Evolutionary conservation across 2,888 invertebrate species (phyloP).

Genomic region (Serripes groenlandicus): DNA sequence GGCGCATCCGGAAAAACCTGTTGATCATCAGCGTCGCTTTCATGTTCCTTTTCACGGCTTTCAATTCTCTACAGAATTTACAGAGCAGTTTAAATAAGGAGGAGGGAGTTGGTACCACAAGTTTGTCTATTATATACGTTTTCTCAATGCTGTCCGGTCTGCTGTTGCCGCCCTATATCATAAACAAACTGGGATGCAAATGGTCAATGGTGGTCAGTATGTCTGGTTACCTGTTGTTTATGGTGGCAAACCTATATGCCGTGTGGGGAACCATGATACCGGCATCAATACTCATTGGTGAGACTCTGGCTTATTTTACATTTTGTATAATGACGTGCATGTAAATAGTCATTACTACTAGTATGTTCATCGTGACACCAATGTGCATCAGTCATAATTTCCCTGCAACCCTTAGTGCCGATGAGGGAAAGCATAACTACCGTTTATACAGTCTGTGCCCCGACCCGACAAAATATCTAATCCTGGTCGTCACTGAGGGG

Average conservation of each 20-base stretch:
- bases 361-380: no score
- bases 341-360: background rate
- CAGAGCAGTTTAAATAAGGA: conserved; percentile 96
- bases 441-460: no score
- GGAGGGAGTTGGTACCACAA: conserved; percentile 95
- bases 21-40: conserved; percentile 96
- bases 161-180: conserved; percentile 89
- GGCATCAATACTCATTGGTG: conserved; percentile 95
- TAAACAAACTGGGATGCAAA: conserved; percentile 93
- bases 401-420: no score
- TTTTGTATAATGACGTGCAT: no score
- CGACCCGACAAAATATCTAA: no score
- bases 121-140: conserved; percentile 96
- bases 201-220: conserved; percentile 97
- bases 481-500: no score
- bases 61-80: conserved; percentile 97
- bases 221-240: conserved; percentile 97
- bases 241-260: conserved; percentile 97
- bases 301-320: conserved; percentile 86
- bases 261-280: conserved; percentile 91
- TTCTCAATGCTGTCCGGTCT: conserved; percentile 97
- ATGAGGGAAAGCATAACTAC: no score
- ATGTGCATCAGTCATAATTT: no score
- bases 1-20: conserved; percentile 95
- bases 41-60: conserved; percentile 97